phyloP scores from a whole-genome alignment of 1,140 invertebrate genomes.

The Colletes latitarsis region DNA sequence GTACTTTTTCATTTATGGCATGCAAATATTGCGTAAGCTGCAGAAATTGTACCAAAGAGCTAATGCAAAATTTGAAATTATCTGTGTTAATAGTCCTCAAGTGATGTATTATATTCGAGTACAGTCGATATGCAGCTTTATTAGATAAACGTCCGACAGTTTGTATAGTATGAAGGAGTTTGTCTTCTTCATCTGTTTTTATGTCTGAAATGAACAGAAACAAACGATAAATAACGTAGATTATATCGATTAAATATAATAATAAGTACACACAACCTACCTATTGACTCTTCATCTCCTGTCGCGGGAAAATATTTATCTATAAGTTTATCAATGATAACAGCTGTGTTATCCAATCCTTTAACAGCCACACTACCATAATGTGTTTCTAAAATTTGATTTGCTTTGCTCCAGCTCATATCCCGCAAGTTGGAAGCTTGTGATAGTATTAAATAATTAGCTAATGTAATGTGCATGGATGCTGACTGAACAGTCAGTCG shows the following conservation, averaged over 20 bases:
- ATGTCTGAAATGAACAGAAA: slow-evolving; percentile 75
- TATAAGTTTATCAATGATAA: slow-evolving; percentile 83
- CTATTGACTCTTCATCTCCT: slow-evolving; percentile 78
- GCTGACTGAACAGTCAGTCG: slow-evolving; percentile 79
- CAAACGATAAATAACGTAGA: not conserved
- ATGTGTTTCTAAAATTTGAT: slow-evolving; percentile 85
- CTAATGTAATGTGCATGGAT: slow-evolving; percentile 64
- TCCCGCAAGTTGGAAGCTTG: slow-evolving; percentile 85
- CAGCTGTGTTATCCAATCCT: slow-evolving; percentile 84
- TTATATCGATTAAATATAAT: not conserved
- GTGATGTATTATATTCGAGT: slow-evolving; percentile 83
- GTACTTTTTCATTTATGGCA: slow-evolving; percentile 74
- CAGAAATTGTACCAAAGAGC: slow-evolving; percentile 83
- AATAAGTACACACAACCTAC: slow-evolving; percentile 62
- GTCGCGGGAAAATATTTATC: slow-evolving; percentile 86
- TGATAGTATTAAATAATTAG: slow-evolving; percentile 74
- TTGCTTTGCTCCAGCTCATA: slow-evolving; percentile 86
- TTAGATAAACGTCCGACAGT: slow-evolving; percentile 86
- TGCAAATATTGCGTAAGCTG: slow-evolving; percentile 83
- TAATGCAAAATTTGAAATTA: slow-evolving; percentile 84
- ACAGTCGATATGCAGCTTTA: slow-evolving; percentile 86
- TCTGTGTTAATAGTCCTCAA: slow-evolving; percentile 82
- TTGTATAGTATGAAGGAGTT: slow-evolving; percentile 86
- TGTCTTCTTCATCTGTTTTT: slow-evolving; percentile 82
- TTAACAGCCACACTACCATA: slow-evolving; percentile 85